Conservation (phyloP, 1,140 invertebrate species). For the Drosophila eugracilis region DNA sequence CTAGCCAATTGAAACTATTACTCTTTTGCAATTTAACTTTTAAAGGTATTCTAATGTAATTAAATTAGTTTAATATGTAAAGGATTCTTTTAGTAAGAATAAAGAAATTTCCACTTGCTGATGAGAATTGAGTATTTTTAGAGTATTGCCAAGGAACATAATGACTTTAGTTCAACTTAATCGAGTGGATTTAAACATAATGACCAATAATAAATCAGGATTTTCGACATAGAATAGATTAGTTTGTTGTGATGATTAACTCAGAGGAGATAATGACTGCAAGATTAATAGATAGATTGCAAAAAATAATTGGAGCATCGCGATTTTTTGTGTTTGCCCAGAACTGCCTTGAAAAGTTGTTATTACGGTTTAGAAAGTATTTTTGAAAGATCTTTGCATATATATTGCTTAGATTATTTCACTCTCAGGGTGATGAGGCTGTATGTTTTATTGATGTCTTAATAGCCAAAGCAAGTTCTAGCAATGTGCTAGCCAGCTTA, state of each 20-base stretch:
- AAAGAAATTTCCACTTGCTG: too few species aligned
- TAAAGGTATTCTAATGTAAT: too few species aligned
- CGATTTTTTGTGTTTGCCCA: neutral
- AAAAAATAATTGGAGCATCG: neutral
- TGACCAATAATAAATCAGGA: neutral
- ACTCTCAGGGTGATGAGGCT: too few species aligned
- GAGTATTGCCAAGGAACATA: too few species aligned
- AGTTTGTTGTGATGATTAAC: neutral
- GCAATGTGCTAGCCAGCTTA: neutral
- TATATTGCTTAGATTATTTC: too few species aligned
- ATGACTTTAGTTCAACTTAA: neutral
- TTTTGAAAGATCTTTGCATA: neutral
- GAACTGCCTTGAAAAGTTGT: too few species aligned
- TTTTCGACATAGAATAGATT: neutral
- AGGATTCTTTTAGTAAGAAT: too few species aligned
- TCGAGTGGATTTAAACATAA: neutral
- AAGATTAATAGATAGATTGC: neutral
- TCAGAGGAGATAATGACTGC: neutral
- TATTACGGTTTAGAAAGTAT: too few species aligned
- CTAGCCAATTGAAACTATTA: too few species aligned
- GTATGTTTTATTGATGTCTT: neutral
- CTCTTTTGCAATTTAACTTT: too few species aligned
- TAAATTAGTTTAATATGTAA: too few species aligned
- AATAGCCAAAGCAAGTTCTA: constrained; percentile 1
- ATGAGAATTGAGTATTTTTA: too few species aligned